Conservation (phyloP, 2,797 vertebrate genomes). For the Kryptopterus vitreolus region DNA sequence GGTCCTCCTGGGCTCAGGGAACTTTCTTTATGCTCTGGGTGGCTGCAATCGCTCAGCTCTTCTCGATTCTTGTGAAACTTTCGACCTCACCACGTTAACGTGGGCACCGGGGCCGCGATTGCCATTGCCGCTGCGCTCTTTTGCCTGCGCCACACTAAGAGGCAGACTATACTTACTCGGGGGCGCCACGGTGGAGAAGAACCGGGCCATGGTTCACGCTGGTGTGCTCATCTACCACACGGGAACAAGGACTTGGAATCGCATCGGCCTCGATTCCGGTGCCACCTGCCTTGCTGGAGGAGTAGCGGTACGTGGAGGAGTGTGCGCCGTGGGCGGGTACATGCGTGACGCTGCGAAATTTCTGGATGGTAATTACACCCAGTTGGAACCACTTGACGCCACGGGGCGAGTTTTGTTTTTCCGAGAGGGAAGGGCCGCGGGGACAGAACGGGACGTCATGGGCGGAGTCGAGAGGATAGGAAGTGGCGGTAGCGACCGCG, state of each 20-base stretch:
- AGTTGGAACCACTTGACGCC: slow-evolving; percentile 76
- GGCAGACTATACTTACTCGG: slow-evolving; percentile 79
- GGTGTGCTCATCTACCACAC: slow-evolving; percentile 83
- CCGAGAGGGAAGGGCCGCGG: slow-evolving; percentile 72
- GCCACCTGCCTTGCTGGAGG: slow-evolving; percentile 79
- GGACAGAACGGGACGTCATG: slow-evolving; percentile 68
- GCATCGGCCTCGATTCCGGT: slow-evolving; percentile 74
- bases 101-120: slow-evolving; percentile 69
- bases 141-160: slow-evolving; percentile 72
- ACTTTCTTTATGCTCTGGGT: slow-evolving; percentile 76
- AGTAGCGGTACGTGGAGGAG: slow-evolving; percentile 77
- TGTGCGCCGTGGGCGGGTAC: slow-evolving; percentile 81
- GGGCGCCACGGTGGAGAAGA: slow-evolving; percentile 76
- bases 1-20: slow-evolving; percentile 77
- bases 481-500: slow-evolving; percentile 68
- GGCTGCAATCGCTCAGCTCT: slow-evolving; percentile 75
- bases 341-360: slow-evolving; percentile 78
- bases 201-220: slow-evolving; percentile 75
- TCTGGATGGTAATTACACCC: slow-evolving; percentile 76
- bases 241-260: slow-evolving; percentile 73
- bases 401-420: slow-evolving; percentile 80
- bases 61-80: slow-evolving; percentile 76
- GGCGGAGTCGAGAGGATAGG: slow-evolving; percentile 65
- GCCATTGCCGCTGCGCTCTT: slow-evolving; percentile 76
- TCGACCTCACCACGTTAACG: slow-evolving; percentile 69